phyloP scores from a whole-genome alignment of 2,888 invertebrate genomes.

The Eilema sororculum region DNA sequence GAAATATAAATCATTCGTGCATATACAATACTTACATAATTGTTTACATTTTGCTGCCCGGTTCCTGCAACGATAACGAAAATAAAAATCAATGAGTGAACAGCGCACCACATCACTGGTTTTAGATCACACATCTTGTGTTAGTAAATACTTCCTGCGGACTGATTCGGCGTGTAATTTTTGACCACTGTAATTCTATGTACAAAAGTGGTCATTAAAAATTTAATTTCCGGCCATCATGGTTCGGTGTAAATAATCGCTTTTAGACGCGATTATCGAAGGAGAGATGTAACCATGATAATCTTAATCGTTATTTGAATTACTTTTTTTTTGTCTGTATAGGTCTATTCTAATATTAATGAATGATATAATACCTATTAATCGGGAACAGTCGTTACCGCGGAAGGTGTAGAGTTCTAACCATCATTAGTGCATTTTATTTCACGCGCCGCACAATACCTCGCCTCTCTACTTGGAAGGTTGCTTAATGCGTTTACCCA shows the following conservation, averaged over 20 bases:
- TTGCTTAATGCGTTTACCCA: conserved; percentile 77
- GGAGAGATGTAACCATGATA: conserved; percentile 47
- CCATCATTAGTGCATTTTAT: conserved; percentile 80
- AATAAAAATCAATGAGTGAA: conserved; percentile 46
- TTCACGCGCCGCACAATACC: conserved; percentile 61
- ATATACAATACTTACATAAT: conserved; percentile 61
- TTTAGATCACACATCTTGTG: conserved; percentile 21
- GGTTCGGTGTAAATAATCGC: conserved; percentile 48
- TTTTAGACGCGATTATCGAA: conserved; percentile 39
- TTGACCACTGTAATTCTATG: conserved; percentile 24
- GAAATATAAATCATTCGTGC: neutral
- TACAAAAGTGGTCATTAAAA: conserved; percentile 55
- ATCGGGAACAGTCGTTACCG: conserved; percentile 61
- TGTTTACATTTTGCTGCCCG: conserved; percentile 55
- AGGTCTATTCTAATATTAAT: conserved; percentile 19
- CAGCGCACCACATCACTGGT: conserved; percentile 19
- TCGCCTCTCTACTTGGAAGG: conserved; percentile 53
- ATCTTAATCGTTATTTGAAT: conserved; percentile 39
- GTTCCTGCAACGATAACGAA: conserved; percentile 45
- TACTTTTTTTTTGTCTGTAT: conserved; percentile 28
- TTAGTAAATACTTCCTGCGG: conserved; percentile 23
- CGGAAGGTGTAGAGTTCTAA: conserved; percentile 44
- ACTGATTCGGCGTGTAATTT: conserved; percentile 18
- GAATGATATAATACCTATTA: conserved; percentile 56
- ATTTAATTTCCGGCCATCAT: conserved; percentile 64